A percentile compares a stretch with the other conserved stretches of the same genome.
These are phyloP conservation scores for Danaus chrysippus DNA, from an alignment of 2,888 invertebrate species.

Conservation along the genomic window DNA sequence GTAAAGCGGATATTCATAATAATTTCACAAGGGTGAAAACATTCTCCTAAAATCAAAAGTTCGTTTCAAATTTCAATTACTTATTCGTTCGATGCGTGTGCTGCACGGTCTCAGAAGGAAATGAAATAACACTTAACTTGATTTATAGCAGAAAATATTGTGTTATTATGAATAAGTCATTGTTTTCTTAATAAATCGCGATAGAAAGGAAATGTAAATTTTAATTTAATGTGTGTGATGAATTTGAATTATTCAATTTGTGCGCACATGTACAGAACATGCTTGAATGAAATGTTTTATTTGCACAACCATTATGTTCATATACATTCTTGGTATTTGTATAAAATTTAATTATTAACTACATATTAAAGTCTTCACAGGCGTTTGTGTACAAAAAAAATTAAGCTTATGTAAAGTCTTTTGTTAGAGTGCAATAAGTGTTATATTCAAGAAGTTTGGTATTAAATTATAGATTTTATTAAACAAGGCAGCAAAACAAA, in stretches of 20 bases:
- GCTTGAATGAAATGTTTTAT: background rate
- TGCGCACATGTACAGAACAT: background rate
- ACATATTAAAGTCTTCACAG: background rate
- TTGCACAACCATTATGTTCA: background rate
- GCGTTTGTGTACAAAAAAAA: background rate
- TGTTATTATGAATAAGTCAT: slow-evolving; percentile 71
- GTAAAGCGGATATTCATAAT: slow-evolving; percentile 69
- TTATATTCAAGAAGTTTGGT: too few relatives aligned
- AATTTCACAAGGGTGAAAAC: slow-evolving; percentile 70
- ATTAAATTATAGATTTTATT: slow-evolving; percentile 3
- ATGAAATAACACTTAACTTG: slow-evolving; percentile 78
- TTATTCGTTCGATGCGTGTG: slow-evolving; percentile 75
- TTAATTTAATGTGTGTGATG: slow-evolving; percentile 48
- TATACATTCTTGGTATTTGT: background rate
- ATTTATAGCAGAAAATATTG: slow-evolving; percentile 73
- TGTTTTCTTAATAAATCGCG: slow-evolving; percentile 71
- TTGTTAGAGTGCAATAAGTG: too few relatives aligned
- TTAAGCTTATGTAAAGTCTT: too few relatives aligned
- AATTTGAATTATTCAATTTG: slow-evolving; percentile 33
- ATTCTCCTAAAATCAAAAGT: slow-evolving; percentile 74
- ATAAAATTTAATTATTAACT: background rate
- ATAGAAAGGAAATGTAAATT: slow-evolving; percentile 52
- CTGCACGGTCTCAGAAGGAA: slow-evolving; percentile 68
- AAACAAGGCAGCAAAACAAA: slow-evolving; percentile 63
- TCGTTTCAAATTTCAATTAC: slow-evolving; percentile 77